Evolutionary conservation across 1,140 invertebrate species (phyloP), one percentile per base, ranked within the genome.

Genomic region (Drosophila miranda): DNA sequence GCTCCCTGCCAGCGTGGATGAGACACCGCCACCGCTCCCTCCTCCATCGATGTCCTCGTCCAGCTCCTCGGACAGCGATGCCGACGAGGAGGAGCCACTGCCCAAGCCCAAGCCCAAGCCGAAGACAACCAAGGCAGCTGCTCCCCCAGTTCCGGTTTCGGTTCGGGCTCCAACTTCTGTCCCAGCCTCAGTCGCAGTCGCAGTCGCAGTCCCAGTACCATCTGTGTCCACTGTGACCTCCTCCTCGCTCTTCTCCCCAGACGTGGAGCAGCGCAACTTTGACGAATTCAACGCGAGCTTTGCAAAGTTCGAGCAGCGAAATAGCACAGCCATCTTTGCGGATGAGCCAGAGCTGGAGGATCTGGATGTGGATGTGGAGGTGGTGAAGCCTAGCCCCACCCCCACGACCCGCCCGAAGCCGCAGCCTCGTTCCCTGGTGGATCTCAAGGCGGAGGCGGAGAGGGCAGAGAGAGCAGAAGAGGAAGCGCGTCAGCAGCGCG

Each of bases 281-380:
- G 61, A 89, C 14, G 67, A 77, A 16, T 75, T 80, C 7, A 90
- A 86, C 51, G 75, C 80, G 9, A 83, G 72, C 28, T 86, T 89
- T 46, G 80, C 80, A 13, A 77, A 88, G 60, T 90, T 75, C 23
- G 83, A 90, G 64, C 88, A 86, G 48, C 59, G 64, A 34, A 73
- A 89, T 43, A 90, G 84, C 64, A 70, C 75, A 0, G 75, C 81
- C 19, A 73, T 86, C 41, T 90, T 90, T 50, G 66, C 64, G 0
- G 88, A 89, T 66, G 71, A 79, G 21, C 51, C 72, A 3, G 23
- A 49, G 34, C 26, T 68, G 19, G 61, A 71, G 2, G 67, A 81
- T 8, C 23, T 55, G 11, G 62, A 73, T 2, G 21, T 45, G 3
- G 23, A 63, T 2, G 21, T 45, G 3, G 23, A 63, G 42, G 9